Base-by-base conservation (phyloP, 2,113 vertebrate genomes). In the Osmerus eperlanus region DNA sequence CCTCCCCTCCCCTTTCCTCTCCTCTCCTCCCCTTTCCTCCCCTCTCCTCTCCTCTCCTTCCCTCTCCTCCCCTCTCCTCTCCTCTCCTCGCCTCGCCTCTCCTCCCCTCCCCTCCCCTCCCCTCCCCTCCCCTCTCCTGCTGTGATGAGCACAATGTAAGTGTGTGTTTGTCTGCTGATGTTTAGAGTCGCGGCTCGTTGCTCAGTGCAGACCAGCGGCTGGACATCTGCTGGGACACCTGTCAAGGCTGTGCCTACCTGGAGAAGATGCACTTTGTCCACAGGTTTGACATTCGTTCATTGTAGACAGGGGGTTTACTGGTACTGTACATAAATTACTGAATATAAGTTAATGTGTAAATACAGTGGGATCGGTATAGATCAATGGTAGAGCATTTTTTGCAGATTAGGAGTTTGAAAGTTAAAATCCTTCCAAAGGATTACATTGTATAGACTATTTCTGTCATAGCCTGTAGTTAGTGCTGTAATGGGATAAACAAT, bases 241-340 rank as follows among this genome's bases (percentile, higher is more conserved):
- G 91, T 73, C 90, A 90, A 89, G 92, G 92, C 61, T 93, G 92
- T 75, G 88, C 87, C 58, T 94, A 94, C 84, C 82, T 94, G 77
- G 93, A 93, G 65, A 87, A 90, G 76, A 89, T 92, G 88, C 91
- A 79, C 78, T 94, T 95, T 78, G 92, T 94, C 77, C 94, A 94
- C 78, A 94, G 92, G 91, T 93, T 90, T 71, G 5, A 47, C 41
- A 47, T 11, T 47, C 9, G 1, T 47, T 47, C 41, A 47, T 5
- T 47, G 41, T 47, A 47, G 41, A 47, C 41, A 47, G 41, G 41
- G 8, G 15, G 54, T n/a, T 18, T 9, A n/a, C 54, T 56, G 54
- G 14, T 16, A 56, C 15, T 8, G 2, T 56, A 59, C 8, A 32
- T 21, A 47, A 65, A 28, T 1, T 62, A 32, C 32, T 29, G 18